A percentile compares a stretch with the other conserved stretches of the same genome.
Evolutionary conservation across 2,888 invertebrate species (phyloP).

Genomic region (Xestia sexstrigata): DNA sequence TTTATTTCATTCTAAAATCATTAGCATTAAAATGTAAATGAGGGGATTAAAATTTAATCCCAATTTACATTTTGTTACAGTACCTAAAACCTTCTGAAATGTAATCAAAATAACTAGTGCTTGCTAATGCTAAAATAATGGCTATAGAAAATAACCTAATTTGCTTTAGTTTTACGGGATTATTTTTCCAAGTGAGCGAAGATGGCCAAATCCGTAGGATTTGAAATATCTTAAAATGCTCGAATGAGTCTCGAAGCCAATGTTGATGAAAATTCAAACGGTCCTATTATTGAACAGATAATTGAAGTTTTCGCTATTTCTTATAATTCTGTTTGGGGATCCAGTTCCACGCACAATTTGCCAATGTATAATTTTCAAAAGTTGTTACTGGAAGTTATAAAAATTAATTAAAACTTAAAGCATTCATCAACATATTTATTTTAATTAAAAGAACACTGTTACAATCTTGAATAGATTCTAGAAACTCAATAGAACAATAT

Average conservation of each 20-base stretch:
- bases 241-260: background rate
- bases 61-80: conserved; percentile 50
- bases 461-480: background rate
- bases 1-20: conserved; percentile 59
- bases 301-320: background rate
- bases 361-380: background rate
- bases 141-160: conserved; percentile 6
- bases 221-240: background rate
- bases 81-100: conserved; percentile 30
- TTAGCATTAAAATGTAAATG: conserved; percentile 61
- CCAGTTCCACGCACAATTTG: background rate
- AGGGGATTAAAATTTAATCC: conserved; percentile 62
- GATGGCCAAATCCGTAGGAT: background rate
- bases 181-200: background rate
- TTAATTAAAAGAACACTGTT: background rate
- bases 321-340: background rate
- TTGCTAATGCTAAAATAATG: conserved; percentile 23
- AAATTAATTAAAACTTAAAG: background rate
- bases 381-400: background rate
- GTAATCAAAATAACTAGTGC: conserved; percentile 45
- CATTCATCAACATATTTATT: background rate
- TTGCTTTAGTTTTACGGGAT: background rate
- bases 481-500: too few relatives aligned
- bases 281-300: background rate
- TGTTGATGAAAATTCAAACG: background rate